Percentiles rank a stretch among this genome's conserved stretches.
These are phyloP conservation scores for Conops quadrifasciatus DNA, from an alignment of 2,888 invertebrate species.

Conservation along the genomic window DNA sequence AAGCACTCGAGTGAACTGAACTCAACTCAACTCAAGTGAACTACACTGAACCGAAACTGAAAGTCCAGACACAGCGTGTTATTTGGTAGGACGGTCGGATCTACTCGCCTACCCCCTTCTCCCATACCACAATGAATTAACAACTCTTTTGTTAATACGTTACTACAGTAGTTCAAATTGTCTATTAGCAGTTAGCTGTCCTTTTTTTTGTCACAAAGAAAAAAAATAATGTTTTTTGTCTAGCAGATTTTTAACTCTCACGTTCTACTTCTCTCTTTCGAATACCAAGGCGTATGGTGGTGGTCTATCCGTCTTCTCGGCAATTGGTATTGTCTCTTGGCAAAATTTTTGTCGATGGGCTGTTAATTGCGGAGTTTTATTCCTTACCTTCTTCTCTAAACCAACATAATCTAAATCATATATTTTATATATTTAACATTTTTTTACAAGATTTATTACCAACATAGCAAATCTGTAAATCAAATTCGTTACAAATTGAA, in stretches of 20 bases:
- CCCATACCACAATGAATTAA: neutral
- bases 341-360: too few relatives aligned
- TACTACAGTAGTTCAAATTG: constrained; percentile 6
- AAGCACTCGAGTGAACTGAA: constrained; percentile 32
- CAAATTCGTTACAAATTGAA: too few relatives aligned
- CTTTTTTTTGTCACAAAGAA: neutral
- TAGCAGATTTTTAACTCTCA: constrained; percentile 22
- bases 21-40: constrained; percentile 18
- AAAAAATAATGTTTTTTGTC: constrained; percentile 5
- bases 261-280: too few relatives aligned
- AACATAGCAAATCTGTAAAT: too few relatives aligned
- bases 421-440: too few relatives aligned
- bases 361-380: too few relatives aligned
- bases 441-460: too few relatives aligned
- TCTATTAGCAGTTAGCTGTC: neutral
- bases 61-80: constrained; percentile 25
- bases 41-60: constrained; percentile 1
- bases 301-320: too few relatives aligned
- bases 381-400: too few relatives aligned
- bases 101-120: neutral
- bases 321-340: too few relatives aligned
- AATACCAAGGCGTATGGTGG: too few relatives aligned
- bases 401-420: too few relatives aligned
- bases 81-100: neutral
- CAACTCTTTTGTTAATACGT: constrained; percentile 12